Conservation (phyloP, 2,113 vertebrate genomes). For the Thunnus thynnus region DNA sequence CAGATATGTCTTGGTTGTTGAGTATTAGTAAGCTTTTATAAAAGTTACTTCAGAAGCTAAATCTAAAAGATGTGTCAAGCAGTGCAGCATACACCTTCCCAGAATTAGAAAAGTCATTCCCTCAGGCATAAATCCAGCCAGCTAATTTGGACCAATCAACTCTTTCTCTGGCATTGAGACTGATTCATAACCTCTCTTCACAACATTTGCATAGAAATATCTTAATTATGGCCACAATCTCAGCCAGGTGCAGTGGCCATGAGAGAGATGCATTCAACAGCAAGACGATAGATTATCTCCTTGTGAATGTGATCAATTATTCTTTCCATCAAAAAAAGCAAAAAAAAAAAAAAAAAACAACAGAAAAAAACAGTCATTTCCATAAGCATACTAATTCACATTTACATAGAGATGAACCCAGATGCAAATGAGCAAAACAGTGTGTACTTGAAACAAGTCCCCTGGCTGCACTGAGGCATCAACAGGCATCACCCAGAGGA, state of each 20-base stretch:
- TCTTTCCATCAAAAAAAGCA: slow-evolving; percentile 41
- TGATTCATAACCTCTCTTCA: slow-evolving; percentile 43
- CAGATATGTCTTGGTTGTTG: background rate
- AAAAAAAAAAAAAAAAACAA: background rate
- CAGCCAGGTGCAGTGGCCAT: slow-evolving; percentile 42
- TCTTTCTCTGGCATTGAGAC: slow-evolving; percentile 13
- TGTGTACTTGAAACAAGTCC: slow-evolving; percentile 55
- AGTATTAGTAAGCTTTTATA: background rate
- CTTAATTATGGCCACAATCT: slow-evolving; percentile 56
- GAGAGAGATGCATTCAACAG: slow-evolving; percentile 35
- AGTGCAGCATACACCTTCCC: slow-evolving; percentile 8
- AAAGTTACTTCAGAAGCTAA: background rate
- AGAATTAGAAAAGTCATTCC: slow-evolving; percentile 16
- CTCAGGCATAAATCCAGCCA: slow-evolving; percentile 30
- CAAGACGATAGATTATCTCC: slow-evolving; percentile 66
- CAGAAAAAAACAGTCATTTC: slow-evolving; percentile 54
- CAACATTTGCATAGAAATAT: slow-evolving; percentile 67
- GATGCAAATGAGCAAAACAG: slow-evolving; percentile 72
- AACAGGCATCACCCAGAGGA: slow-evolving; percentile 60
- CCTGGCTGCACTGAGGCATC: slow-evolving; percentile 49
- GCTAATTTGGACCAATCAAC: slow-evolving; percentile 43
- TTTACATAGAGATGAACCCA: slow-evolving; percentile 79
- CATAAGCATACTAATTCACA: slow-evolving; percentile 74
- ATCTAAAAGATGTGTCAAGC: background rate
- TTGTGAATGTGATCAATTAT: slow-evolving; percentile 50